Base-by-base conservation (phyloP, 2,888 invertebrate genomes). In the Drosophila niveifrons region DNA sequence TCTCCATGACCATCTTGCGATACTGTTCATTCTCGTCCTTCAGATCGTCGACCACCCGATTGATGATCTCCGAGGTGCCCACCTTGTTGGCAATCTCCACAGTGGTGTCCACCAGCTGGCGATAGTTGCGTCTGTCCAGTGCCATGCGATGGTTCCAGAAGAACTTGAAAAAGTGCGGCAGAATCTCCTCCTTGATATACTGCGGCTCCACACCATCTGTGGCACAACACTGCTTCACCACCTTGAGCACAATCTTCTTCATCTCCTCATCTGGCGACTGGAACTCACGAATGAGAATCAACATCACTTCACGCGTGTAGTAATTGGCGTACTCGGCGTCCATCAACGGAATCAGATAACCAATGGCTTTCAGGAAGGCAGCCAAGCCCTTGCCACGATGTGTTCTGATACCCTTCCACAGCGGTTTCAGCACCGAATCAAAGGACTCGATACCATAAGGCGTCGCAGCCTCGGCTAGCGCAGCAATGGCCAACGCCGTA, bases 121-220 rank as follows among this genome's bases (percentile, higher is more conserved):
- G 94, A 70, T 99, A 99, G 92, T 99, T 99, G 71, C 99, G 95
- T 55, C 99, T 94, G 93, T 99, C 99, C 69, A 99, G 93, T 1
- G 99, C 99, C 99, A 99, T 99, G 76, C 99, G 95, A 91, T 99
- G 99, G 92, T 99, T 99, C 99, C 99, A 99, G 93, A 99, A 99
- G 93, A 99, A 98, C 93, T 98, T 98, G 93, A 99, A 99, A 93
- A 99, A 99, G 89, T 98, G 98, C 0, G 99, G 99, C 80, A 99
- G 93, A 85, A 99, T 99, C 92, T 99, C 99, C 88, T 99, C 99
- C 93, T 99, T 99, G 80, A 99, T 99, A 90, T 99, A 99, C 90
- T 98, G 98, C 0, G 99, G 96, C 92, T 99, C 99, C 56, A 99
- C 99, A 95, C 99, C 99, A 92, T 99, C 99, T 0, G 99, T 99